These are phyloP conservation scores for Aleiodes sp. DNA, from an alignment of 1,140 invertebrate species.

Conservation along the genomic window DNA sequence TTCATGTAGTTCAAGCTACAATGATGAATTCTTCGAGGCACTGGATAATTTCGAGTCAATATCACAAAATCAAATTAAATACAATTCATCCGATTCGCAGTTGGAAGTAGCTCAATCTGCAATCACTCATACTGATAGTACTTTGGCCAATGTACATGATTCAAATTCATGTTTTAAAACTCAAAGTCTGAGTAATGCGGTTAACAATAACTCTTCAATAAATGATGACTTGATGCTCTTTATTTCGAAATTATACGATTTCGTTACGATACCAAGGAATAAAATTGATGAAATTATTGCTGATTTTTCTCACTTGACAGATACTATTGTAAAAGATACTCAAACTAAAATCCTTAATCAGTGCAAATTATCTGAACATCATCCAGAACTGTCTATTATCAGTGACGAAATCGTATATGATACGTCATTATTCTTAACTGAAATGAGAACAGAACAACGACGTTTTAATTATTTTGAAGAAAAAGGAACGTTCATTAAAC, in stretches of 20 bases:
- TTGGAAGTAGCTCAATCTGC: no score
- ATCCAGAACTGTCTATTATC: background rate
- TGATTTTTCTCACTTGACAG: background rate
- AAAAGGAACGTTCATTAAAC: background rate
- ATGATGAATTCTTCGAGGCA: no score
- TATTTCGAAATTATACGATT: background rate
- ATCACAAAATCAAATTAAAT: no score
- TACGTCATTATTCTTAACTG: background rate
- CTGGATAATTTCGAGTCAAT: no score
- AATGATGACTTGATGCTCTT: background rate
- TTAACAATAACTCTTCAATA: background rate
- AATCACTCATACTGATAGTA: no score
- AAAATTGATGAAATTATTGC: background rate
- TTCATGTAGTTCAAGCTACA: no score
- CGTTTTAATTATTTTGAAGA: background rate
- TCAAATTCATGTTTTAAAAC: background rate
- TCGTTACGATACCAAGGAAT: background rate
- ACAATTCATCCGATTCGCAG: no score
- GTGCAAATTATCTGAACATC: background rate
- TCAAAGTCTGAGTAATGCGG: background rate
- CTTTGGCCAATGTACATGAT: background rate
- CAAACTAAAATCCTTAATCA: background rate
- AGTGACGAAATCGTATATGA: background rate
- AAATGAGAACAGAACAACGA: background rate
- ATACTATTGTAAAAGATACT: background rate